phyloP scores from a whole-genome alignment of 1,140 invertebrate genomes.

The Drosophila pruinosa region DNA sequence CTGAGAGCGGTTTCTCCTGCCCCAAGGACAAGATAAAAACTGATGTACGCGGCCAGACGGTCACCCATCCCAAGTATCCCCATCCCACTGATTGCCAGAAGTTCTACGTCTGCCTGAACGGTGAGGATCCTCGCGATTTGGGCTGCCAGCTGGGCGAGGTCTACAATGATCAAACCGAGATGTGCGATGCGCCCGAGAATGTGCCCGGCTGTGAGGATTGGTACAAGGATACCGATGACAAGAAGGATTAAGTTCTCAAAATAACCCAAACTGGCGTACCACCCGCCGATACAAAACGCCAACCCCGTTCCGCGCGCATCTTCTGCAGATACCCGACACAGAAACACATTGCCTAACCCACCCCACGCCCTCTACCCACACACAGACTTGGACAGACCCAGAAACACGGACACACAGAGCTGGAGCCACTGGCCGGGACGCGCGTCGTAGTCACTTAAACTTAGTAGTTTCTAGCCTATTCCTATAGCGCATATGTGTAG shows the following conservation, averaged over 20 bases:
- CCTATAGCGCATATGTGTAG: conserved; percentile 69
- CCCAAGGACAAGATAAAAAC: conserved; percentile 87
- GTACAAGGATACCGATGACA: conserved; percentile 89
- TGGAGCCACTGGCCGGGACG: conserved; percentile 33
- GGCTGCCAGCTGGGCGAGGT: conserved; percentile 93
- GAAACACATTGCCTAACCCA: too few relatives aligned
- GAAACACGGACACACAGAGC: neutral
- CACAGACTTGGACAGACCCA: conserved; percentile 11
- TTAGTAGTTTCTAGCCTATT: conserved; percentile 74
- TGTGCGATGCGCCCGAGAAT: conserved; percentile 93
- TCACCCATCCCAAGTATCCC: conserved; percentile 93
- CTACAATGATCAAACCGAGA: conserved; percentile 92
- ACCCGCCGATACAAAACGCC: conserved; percentile 28
- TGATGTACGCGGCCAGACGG: conserved; percentile 88
- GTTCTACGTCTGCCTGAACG: conserved; percentile 93
- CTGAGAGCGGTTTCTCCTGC: conserved; percentile 92
- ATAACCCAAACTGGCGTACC: conserved; percentile 1
- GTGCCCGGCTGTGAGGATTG: conserved; percentile 94
- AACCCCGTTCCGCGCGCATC: conserved; percentile 31
- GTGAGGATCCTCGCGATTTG: conserved; percentile 91
- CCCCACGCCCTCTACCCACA: conserved; percentile 20
- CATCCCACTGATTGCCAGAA: conserved; percentile 94
- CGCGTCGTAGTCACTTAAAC: conserved; percentile 73
- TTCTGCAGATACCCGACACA: conserved; percentile 20
- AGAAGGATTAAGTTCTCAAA: conserved; percentile 59